A percentile compares a stretch with the other conserved stretches of the same genome.
These are phyloP conservation scores for Calephelis nemesis DNA, from an alignment of 1,140 invertebrate species.

Conservation along the genomic window DNA sequence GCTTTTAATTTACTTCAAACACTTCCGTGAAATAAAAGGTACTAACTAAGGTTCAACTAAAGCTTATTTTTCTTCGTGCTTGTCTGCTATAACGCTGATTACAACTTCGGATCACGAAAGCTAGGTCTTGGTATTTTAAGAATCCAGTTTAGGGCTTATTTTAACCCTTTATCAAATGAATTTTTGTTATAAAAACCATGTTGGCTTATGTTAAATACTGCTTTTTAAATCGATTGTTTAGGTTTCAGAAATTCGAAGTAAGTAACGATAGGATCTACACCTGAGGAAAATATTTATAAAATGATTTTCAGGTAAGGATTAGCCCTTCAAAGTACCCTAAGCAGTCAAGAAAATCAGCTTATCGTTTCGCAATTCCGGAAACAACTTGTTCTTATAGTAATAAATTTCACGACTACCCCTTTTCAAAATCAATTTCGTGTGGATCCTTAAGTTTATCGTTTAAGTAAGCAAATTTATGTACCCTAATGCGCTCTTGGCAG, in stretches of 20 bases:
- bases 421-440: conserved; percentile 61
- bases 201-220: not conserved
- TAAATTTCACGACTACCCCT: conserved; percentile 25
- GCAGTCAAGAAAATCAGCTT: not conserved
- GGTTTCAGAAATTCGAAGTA: no score
- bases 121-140: conserved; percentile 52
- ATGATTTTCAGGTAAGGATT: no score
- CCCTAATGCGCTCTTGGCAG: conserved; percentile 68
- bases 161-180: not conserved
- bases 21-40: conserved; percentile 66
- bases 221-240: not conserved
- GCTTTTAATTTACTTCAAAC: conserved; percentile 68
- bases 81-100: conserved; percentile 59
- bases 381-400: conserved; percentile 21
- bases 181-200: not conserved
- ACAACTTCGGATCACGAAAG: conserved; percentile 61
- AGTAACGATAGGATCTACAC: no score
- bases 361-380: conserved; percentile 6
- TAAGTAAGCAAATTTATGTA: conserved; percentile 70
- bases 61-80: conserved; percentile 60
- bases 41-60: conserved; percentile 34
- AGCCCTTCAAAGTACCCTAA: no score
- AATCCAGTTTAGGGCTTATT: conserved; percentile 41
- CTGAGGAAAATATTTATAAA: no score
- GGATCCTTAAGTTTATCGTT: conserved; percentile 63